Percentiles rank a stretch among this genome's conserved stretches.
Conservation (phyloP, 1,140 invertebrate genomes). For the Melanaphis sacchari region DNA sequence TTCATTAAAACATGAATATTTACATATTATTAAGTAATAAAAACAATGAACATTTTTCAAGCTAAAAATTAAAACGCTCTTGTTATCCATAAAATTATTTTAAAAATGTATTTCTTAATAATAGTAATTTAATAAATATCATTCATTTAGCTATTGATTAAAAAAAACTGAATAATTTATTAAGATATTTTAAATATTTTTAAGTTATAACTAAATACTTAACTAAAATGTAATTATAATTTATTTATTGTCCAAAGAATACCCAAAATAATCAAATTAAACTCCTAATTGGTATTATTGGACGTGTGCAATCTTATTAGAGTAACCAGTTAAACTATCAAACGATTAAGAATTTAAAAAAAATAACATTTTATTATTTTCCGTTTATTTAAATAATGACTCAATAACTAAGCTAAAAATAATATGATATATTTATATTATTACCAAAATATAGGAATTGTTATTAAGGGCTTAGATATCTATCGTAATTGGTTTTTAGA, state of each 20-base stretch:
- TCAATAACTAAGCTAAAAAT: neutral
- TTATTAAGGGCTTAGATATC: neutral
- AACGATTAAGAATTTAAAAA: neutral
- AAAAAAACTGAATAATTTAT: neutral
- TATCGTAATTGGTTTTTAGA: neutral
- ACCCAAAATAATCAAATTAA: no score
- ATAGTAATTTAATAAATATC: neutral
- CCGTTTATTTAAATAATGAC: neutral
- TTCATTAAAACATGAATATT: neutral
- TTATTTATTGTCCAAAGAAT: no score
- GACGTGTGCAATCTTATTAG: neutral
- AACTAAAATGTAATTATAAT: neutral
- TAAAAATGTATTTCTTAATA: neutral
- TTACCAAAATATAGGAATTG: neutral
- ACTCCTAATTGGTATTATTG: no score
- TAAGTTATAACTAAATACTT: no score
- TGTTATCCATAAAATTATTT: neutral
- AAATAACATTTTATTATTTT: neutral
- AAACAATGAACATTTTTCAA: no score
- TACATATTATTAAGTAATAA: neutral
- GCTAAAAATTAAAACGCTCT: no score
- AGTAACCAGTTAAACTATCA: neutral
- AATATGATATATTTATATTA: neutral
- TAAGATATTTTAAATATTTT: neutral
- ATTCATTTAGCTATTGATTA: neutral